A percentile compares a stretch with the other conserved stretches of the same genome.
phyloP scores from a whole-genome alignment of 2,888 invertebrate species.

The Sarcophaga caerulescens region DNA sequence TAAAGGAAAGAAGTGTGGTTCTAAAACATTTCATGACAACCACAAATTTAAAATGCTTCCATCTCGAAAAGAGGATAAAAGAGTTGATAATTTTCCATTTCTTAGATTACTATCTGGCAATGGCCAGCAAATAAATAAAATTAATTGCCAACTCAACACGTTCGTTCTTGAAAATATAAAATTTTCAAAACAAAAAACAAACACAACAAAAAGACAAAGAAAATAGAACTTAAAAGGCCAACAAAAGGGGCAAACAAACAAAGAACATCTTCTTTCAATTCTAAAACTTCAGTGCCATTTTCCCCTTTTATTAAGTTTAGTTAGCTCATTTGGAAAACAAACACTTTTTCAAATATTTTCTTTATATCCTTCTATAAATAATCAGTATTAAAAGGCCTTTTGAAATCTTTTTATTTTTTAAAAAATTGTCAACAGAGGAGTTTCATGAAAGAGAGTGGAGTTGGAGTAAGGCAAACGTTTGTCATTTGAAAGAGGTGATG shows the following conservation, averaged over 20 bases:
- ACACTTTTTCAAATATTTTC: too few species aligned
- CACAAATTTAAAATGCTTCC: neutral
- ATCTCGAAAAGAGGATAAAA: too few species aligned
- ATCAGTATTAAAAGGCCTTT: conserved; percentile 66
- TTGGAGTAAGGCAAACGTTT: too few species aligned
- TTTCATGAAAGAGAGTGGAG: conserved; percentile 32
- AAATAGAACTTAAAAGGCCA: neutral
- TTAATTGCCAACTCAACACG: conserved; percentile 21
- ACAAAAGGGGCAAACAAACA: neutral
- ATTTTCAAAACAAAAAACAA: conserved; percentile 42
- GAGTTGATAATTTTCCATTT: neutral
- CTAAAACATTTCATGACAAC: neutral
- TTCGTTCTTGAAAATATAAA: conserved; percentile 24
- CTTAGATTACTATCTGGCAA: neutral
- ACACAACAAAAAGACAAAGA: conserved; percentile 1
- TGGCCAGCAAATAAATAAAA: conserved; percentile 37
- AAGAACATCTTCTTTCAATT: neutral
- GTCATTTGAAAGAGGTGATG: too few species aligned
- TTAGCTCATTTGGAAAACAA: too few species aligned
- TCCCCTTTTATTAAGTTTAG: too few species aligned
- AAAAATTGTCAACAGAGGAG: conserved; percentile 57
- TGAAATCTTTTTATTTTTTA: conserved; percentile 65
- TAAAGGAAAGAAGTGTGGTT: too few species aligned
- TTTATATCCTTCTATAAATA: neutral
- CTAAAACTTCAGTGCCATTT: too few species aligned